These are phyloP conservation scores for Rotaria sp. DNA, from an alignment of 2,888 invertebrate genomes.

Conservation along the genomic window DNA sequence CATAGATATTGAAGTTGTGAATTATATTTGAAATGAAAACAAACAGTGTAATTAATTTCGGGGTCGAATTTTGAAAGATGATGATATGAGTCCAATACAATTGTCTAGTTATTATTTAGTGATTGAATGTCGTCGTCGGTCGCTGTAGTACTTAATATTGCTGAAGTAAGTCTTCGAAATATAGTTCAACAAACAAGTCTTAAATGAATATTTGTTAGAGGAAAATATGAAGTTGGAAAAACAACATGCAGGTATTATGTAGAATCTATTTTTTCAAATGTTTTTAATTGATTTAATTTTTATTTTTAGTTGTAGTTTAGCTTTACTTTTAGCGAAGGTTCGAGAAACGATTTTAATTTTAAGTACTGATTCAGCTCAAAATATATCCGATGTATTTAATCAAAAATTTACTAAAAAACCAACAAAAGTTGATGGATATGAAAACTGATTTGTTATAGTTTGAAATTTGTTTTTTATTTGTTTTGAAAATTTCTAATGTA, in stretches of 20 bases:
- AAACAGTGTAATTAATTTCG: too few relatives aligned
- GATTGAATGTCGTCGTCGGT: neutral
- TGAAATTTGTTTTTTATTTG: constrained; percentile 41
- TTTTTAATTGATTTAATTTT: too few relatives aligned
- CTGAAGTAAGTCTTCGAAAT: constrained; percentile 53
- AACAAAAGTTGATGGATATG: constrained; percentile 72
- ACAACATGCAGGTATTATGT: constrained; percentile 87
- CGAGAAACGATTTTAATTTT: constrained; percentile 89
- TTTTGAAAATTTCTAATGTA: neutral
- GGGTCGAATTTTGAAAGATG: too few relatives aligned
- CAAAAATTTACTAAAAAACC: constrained; percentile 87
- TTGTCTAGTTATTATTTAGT: neutral
- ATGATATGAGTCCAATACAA: neutral
- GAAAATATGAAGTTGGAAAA: constrained; percentile 98
- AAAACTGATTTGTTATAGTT: constrained; percentile 92
- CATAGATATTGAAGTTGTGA: too few relatives aligned
- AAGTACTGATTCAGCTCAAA: constrained; percentile 98
- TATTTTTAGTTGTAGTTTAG: constrained; percentile 76
- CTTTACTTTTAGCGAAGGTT: constrained; percentile 82
- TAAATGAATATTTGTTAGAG: constrained; percentile 98
- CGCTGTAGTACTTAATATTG: neutral
- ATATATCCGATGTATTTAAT: constrained; percentile 98
- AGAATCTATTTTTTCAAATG: neutral
- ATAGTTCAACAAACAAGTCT: constrained; percentile 76
- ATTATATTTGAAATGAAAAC: too few relatives aligned